Evolutionary conservation across 2,888 invertebrate genomes (phyloP).

Genomic region (Acanthopleura granulata): DNA sequence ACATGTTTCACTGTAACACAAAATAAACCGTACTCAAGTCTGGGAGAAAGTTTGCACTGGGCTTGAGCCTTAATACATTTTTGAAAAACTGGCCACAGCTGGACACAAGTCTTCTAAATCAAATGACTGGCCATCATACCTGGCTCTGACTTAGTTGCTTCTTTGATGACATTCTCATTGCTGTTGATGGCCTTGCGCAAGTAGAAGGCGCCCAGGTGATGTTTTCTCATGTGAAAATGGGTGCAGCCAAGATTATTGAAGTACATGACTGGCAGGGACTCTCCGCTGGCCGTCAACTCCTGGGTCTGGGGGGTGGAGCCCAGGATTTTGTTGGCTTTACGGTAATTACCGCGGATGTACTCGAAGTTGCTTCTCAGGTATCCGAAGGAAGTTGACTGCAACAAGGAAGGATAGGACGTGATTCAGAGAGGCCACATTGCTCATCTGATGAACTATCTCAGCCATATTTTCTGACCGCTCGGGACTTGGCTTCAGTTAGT

Average conservation of each 20-base stretch:
- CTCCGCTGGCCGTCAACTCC: slow-evolving; percentile 72
- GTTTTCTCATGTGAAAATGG: slow-evolving; percentile 85
- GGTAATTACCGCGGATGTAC: slow-evolving; percentile 77
- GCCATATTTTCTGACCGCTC: no score
- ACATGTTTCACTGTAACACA: no score
- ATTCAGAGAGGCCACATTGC: no score
- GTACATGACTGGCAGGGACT: slow-evolving; percentile 77
- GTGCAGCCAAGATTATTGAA: slow-evolving; percentile 88
- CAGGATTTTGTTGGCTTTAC: slow-evolving; percentile 76
- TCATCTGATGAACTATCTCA: no score
- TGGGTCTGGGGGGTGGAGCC: slow-evolving; percentile 48
- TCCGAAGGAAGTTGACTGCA: slow-evolving; percentile 71
- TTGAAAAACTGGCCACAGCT: no score
- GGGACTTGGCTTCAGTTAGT: no score
- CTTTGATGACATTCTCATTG: slow-evolving; percentile 72
- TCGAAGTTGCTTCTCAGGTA: slow-evolving; percentile 78
- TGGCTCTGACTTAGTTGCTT: slow-evolving; percentile 38
- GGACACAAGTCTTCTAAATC: no score
- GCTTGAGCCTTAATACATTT: no score
- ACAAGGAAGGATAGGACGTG: slow-evolving; percentile 2
- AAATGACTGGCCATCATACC: slow-evolving; percentile 25
- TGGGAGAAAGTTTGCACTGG: no score
- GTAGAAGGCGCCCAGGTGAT: slow-evolving; percentile 83
- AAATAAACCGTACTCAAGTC: no score
- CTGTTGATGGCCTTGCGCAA: slow-evolving; percentile 84